Conservation (phyloP, 2,888 invertebrate species). For the Cosmorhoe ocellata region DNA sequence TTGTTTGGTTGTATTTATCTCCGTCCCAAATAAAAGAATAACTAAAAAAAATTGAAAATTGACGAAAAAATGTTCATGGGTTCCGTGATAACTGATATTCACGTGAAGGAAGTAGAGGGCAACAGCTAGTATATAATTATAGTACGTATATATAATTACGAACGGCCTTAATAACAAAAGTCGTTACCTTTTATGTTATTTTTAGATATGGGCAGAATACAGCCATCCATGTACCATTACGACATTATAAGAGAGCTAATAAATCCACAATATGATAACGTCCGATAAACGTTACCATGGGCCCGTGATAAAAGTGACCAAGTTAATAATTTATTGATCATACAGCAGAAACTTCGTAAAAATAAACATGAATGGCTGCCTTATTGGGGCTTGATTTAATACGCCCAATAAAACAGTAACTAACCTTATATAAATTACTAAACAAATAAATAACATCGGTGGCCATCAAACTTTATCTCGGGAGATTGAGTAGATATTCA, state of each 20-base stretch:
- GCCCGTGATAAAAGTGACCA: constrained; percentile 80
- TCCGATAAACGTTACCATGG: constrained; percentile 69
- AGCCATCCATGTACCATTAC: constrained; percentile 13
- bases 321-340: constrained; percentile 78
- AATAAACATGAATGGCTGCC: constrained; percentile 83
- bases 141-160: too few relatives aligned
- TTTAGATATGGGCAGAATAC: too few relatives aligned
- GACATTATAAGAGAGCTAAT: constrained; percentile 19
- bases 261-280: constrained; percentile 58
- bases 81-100: too few relatives aligned
- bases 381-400: constrained; percentile 82
- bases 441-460: constrained; percentile 80
- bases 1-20: too few relatives aligned
- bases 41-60: too few relatives aligned
- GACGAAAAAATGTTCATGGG: too few relatives aligned
- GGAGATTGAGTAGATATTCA: constrained; percentile 51
- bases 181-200: too few relatives aligned
- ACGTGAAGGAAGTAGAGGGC: too few relatives aligned
- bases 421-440: constrained; percentile 82
- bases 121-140: too few relatives aligned
- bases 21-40: too few relatives aligned
- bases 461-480: constrained; percentile 74
- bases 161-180: too few relatives aligned
- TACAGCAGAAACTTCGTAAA: constrained; percentile 81
- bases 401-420: constrained; percentile 80